A percentile compares a stretch with the other conserved stretches of the same genome.
phyloP scores from a whole-genome alignment of 2,113 vertebrate genomes.

The Clarias gariepinus region DNA sequence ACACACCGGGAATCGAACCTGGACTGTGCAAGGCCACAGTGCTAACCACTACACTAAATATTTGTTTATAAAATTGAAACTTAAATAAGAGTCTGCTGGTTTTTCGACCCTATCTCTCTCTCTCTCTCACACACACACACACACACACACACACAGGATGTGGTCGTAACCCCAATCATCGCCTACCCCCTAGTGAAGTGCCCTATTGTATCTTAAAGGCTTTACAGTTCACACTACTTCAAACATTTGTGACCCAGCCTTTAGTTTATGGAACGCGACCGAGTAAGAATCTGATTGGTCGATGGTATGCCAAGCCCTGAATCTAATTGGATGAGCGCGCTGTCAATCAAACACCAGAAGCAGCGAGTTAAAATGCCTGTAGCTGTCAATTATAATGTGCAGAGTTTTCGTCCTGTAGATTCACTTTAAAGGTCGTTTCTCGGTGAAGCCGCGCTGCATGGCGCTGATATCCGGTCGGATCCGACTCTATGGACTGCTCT shows the following conservation, averaged over 20 bases:
- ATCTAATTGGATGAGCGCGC: background rate
- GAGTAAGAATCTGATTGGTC: conserved; percentile 31
- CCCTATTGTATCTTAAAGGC: background rate
- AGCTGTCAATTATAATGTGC: conserved; percentile 10
- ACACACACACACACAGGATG: background rate
- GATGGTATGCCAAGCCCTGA: background rate
- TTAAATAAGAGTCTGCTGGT: background rate
- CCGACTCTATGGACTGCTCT: background rate
- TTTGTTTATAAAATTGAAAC: too few species aligned
- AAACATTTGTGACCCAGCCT: background rate
- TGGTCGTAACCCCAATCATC: background rate
- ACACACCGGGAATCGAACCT: too few species aligned
- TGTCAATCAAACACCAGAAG: conserved; percentile 6
- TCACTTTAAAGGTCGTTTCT: conserved; percentile 36
- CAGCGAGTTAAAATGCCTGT: conserved; percentile 33
- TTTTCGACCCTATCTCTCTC: background rate
- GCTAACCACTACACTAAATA: too few species aligned
- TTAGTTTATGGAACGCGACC: background rate
- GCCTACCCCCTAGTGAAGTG: background rate
- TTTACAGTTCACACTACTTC: background rate
- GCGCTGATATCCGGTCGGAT: background rate
- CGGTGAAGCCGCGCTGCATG: background rate
- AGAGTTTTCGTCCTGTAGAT: background rate
- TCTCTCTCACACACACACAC: too few species aligned
- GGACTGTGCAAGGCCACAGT: too few species aligned